Base-by-base conservation (phyloP, 37 sponge, comb jelly and placozoan species). In the Cliona cf. orientalis region DNA sequence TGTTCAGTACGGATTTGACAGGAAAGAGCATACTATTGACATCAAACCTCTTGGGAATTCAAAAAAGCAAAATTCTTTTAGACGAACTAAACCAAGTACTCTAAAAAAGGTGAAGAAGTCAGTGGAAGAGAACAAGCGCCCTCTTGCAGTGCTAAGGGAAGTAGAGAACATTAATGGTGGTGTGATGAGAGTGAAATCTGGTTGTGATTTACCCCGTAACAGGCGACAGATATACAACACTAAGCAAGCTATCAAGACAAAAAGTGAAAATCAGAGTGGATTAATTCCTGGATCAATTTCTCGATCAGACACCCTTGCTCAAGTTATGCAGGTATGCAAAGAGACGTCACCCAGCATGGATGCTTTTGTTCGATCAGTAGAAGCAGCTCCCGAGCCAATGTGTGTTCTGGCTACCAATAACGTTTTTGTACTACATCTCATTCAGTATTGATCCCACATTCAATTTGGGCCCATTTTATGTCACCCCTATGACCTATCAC, bases 381-480 rank as follows among this genome's bases (percentile, higher is more conserved):
- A 62, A 61, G 74, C 74, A 12, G 74, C 83, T 9, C 83, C 83
- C 6, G 83, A 82, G 43, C 83, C 83, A 26, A 61, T 82, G 74
- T 82, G 74, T 43, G 53, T 82, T 59, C 62, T 82, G n/a, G 66
- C 74, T 2, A 82, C 74, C 9, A 53, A 82, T 46, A 36, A 67
- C 41, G 41, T 32, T 36, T 67, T 35, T 36, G 38, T 32, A 32
- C 69, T 67, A 23, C 41, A 7, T 38, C 38, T 7, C 22, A 2
- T 49, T 67, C 23, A 35, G 38, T 44, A 35, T 82, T 58, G 74
- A 82, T 62, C 83, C 83, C 12, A 82, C 66, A 1, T 82, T 82
- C 74, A 82, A 82, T 40, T 53, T 82, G 5, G 73, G 83, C 0
- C 65, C 83, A 35, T 82, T 82, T 38, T 40, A 71, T 29, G 74